phyloP scores from a whole-genome alignment of 53 echinoderm and acorn worm genomes.

The Stichopus horrens region DNA sequence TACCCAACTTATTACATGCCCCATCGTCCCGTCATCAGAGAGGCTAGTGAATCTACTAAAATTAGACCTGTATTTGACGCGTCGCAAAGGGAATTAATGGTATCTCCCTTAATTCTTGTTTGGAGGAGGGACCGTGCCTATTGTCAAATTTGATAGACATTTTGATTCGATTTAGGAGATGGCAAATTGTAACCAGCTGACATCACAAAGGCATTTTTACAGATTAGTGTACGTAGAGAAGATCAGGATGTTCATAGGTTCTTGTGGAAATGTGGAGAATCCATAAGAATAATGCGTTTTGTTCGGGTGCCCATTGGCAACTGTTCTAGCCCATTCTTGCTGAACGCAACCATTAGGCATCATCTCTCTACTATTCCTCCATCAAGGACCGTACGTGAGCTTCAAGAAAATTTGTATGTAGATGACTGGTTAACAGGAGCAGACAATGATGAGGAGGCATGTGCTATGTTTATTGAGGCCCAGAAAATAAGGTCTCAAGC shows the following conservation, averaged over 20 bases:
- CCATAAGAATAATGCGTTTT: conserved; percentile 32
- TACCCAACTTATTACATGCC: background rate
- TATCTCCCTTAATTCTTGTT: conserved; percentile 32
- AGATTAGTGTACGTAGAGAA: conserved; percentile 8
- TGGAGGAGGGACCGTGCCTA: conserved; percentile 27
- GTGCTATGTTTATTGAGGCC: conserved; percentile 17
- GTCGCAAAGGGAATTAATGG: conserved; percentile 36
- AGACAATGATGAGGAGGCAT: conserved; percentile 46
- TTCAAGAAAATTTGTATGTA: conserved; percentile 47
- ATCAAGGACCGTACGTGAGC: conserved; percentile 9
- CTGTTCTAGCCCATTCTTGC: conserved; percentile 18
- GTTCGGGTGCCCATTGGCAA: conserved; percentile 34
- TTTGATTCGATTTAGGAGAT: conserved; percentile 38
- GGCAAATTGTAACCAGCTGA: conserved; percentile 31
- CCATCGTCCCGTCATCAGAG: conserved; percentile 43
- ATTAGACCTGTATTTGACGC: conserved; percentile 45
- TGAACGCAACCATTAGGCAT: conserved; percentile 29
- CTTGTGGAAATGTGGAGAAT: background rate
- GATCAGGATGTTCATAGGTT: conserved; percentile 50
- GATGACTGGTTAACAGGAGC: conserved; percentile 47
- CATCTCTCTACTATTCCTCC: conserved; percentile 6
- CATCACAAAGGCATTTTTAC: conserved; percentile 46
- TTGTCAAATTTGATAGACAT: conserved; percentile 23
- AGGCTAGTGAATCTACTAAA: conserved; percentile 29
- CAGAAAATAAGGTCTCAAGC: conserved; percentile 30